A percentile compares a stretch with the other conserved stretches of the same genome.
These are phyloP conservation scores for Eulemur albifrons DNA, from an alignment of 2,797 vertebrate species.

Conservation along the genomic window DNA sequence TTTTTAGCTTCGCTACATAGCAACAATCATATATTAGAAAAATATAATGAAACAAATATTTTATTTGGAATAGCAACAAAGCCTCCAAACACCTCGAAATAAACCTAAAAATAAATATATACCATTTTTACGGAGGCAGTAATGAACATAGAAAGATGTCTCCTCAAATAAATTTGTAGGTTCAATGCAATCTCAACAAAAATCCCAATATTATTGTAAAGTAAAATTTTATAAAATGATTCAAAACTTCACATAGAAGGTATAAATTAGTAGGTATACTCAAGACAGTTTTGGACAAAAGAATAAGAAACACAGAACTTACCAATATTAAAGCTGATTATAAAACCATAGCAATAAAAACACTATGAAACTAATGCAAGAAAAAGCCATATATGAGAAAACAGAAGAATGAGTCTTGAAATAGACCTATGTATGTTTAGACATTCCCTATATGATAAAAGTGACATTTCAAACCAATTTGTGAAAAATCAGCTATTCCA, in stretches of 20 bases:
- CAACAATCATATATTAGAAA: background rate
- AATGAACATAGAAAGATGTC: background rate
- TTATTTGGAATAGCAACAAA: background rate
- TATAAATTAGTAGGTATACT: background rate
- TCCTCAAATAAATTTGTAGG: background rate
- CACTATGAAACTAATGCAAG: background rate
- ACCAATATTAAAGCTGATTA: background rate
- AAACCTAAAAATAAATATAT: slow-evolving; percentile 8
- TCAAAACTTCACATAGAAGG: background rate
- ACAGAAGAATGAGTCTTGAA: background rate
- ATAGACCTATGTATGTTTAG: background rate
- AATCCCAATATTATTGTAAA: background rate
- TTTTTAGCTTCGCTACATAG: background rate
- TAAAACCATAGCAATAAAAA: background rate
- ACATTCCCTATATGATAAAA: background rate
- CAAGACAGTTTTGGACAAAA: background rate
- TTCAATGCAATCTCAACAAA: background rate
- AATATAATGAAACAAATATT: background rate
- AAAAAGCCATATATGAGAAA: background rate
- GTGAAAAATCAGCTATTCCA: background rate
- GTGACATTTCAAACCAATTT: background rate
- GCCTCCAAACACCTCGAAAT: background rate
- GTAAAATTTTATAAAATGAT: background rate
- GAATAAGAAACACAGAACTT: background rate
- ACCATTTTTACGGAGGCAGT: background rate